phyloP scores from a whole-genome alignment of 2,888 invertebrate genomes.

The Craniophora ligustri region DNA sequence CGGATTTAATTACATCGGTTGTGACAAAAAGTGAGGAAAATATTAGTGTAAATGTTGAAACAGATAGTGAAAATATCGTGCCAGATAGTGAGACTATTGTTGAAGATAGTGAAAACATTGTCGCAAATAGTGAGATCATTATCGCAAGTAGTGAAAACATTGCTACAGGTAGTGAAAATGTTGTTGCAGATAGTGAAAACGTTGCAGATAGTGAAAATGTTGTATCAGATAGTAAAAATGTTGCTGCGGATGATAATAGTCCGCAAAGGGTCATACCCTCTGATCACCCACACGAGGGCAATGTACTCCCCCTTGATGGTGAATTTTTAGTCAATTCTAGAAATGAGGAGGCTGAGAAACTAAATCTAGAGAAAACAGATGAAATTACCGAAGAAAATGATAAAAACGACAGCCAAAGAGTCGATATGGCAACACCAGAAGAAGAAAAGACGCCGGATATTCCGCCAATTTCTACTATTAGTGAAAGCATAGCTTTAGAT shows the following conservation, averaged over 20 bases:
- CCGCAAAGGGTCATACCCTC: slow-evolving; percentile 74
- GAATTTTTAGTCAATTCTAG: slow-evolving; percentile 79
- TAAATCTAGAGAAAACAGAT: slow-evolving; percentile 58
- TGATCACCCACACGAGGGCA: slow-evolving; percentile 80
- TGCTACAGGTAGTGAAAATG: slow-evolving; percentile 30
- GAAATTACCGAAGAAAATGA: slow-evolving; percentile 72
- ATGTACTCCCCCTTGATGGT: slow-evolving; percentile 81
- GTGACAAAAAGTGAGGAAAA: slow-evolving; percentile 62
- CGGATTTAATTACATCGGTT: slow-evolving; percentile 73
- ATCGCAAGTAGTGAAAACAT: slow-evolving; percentile 14
- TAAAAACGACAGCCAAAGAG: slow-evolving; percentile 77
- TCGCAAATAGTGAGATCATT: neutral
- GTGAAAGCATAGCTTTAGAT: slow-evolving; percentile 90
- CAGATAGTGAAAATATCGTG: slow-evolving; percentile 14
- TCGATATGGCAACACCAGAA: slow-evolving; percentile 65
- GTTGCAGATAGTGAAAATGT: slow-evolving; percentile 51
- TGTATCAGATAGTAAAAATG: slow-evolving; percentile 59
- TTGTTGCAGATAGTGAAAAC: slow-evolving; percentile 58
- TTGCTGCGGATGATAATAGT: slow-evolving; percentile 56
- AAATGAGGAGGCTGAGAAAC: slow-evolving; percentile 64
- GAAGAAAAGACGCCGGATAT: slow-evolving; percentile 87
- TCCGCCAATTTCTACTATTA: slow-evolving; percentile 92
- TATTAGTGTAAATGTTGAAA: slow-evolving; percentile 38
- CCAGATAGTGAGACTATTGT: slow-evolving; percentile 4
- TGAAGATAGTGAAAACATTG: slow-evolving; percentile 11